These are phyloP conservation scores for Cryptophagus acutangulus DNA, from an alignment of 2,888 invertebrate species.

Conservation along the genomic window DNA sequence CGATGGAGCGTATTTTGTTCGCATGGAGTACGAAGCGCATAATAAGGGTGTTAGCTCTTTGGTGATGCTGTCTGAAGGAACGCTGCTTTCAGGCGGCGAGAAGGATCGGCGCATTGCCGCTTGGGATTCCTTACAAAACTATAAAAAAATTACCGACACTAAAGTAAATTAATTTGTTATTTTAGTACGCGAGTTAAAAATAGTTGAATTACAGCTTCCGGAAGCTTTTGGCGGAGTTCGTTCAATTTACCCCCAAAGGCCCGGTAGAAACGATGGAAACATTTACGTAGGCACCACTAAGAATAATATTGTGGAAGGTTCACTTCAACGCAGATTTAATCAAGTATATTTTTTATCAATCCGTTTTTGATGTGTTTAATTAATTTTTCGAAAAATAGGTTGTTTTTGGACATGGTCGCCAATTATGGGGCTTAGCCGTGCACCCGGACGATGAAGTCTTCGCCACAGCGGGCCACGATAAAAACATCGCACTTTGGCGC, in stretches of 20 bases:
- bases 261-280: constrained; percentile 83
- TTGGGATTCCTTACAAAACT: constrained; percentile 88
- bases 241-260: constrained; percentile 82
- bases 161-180: constrained; percentile 57
- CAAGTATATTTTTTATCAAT: constrained; percentile 50
- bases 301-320: constrained; percentile 87
- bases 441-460: constrained; percentile 89
- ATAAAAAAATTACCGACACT: constrained; percentile 82
- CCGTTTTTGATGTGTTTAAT: not conserved
- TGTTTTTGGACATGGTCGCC: constrained; percentile 83
- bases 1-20: constrained; percentile 82
- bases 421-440: constrained; percentile 81
- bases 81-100: constrained; percentile 84
- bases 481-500: constrained; percentile 85
- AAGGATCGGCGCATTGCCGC: constrained; percentile 86
- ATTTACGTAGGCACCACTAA: constrained; percentile 87
- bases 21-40: constrained; percentile 85
- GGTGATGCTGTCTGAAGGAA: constrained; percentile 86
- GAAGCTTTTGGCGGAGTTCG: constrained; percentile 85
- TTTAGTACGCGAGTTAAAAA: no score
- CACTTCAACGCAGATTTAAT: constrained; percentile 81
- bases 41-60: constrained; percentile 83
- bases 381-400: constrained; percentile 53
- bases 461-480: constrained; percentile 88
- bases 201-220: no score